Percentiles rank a stretch among this genome's conserved stretches.
Conservation (phyloP, 1,140 invertebrate species). For the Forficula auricularia region DNA sequence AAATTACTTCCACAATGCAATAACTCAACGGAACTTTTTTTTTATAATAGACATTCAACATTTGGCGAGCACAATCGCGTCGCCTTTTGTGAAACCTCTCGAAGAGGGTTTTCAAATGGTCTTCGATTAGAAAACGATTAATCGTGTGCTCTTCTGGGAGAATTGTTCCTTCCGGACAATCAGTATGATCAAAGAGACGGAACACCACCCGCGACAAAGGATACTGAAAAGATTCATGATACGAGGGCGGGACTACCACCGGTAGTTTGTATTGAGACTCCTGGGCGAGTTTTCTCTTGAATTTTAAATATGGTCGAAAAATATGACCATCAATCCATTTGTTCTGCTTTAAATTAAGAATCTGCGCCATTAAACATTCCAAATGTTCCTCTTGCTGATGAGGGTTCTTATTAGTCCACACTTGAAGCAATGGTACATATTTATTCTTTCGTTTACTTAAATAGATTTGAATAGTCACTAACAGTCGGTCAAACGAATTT, state of each 20-base stretch:
- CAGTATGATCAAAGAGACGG: constrained; percentile 47
- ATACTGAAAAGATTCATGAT: constrained; percentile 33
- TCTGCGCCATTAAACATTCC: constrained; percentile 45
- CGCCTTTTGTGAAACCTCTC: too few relatives aligned
- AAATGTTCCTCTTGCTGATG: constrained; percentile 51
- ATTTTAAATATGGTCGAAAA: constrained; percentile 38
- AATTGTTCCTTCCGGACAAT: constrained; percentile 36
- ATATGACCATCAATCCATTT: constrained; percentile 47
- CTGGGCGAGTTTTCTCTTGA: constrained; percentile 40
- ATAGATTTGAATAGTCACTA: constrained; percentile 38
- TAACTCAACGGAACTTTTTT: too few relatives aligned
- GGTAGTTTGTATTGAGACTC: constrained; percentile 42
- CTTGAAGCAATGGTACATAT: constrained; percentile 34
- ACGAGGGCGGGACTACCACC: constrained; percentile 32
- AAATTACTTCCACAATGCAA: too few relatives aligned
- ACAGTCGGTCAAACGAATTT: constrained; percentile 35
- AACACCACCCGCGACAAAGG: constrained; percentile 31
- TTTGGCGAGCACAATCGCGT: too few relatives aligned
- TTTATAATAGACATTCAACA: too few relatives aligned
- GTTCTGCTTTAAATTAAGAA: constrained; percentile 37
- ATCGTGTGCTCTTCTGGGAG: neutral
- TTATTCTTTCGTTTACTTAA: constrained; percentile 34
- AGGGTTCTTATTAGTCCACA: constrained; percentile 36
- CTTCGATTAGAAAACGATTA: too few relatives aligned
- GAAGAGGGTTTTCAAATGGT: too few relatives aligned